Conservation (phyloP, 2,888 invertebrate species). For the Ectropis crepuscularia region DNA sequence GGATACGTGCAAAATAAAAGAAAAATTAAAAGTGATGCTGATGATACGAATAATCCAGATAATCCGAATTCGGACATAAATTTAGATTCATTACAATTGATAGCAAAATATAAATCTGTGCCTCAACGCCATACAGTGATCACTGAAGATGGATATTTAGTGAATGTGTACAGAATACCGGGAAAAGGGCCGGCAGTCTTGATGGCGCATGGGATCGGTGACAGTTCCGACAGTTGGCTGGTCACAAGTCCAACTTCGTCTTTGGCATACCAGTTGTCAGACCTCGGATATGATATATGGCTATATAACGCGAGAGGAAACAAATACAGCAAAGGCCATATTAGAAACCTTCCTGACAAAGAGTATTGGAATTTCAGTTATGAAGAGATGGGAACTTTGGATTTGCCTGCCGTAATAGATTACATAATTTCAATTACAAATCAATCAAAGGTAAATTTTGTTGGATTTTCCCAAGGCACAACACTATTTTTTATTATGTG, state of each 20-base stretch:
- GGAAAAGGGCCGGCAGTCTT: slow-evolving; percentile 67
- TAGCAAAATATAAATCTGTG: slow-evolving; percentile 60
- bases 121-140: slow-evolving; percentile 61
- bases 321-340: slow-evolving; percentile 69
- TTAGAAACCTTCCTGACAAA: slow-evolving; percentile 53
- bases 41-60: slow-evolving; percentile 32
- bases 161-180: slow-evolving; percentile 65
- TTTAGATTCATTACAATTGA: slow-evolving; percentile 66
- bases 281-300: slow-evolving; percentile 73
- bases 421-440: slow-evolving; percentile 60
- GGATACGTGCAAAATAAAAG: slow-evolving; percentile 39
- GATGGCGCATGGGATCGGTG: slow-evolving; percentile 71
- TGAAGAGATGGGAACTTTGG: slow-evolving; percentile 74
- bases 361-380: slow-evolving; percentile 73
- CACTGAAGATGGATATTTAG: slow-evolving; percentile 69
- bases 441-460: slow-evolving; percentile 60
- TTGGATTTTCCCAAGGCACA: slow-evolving; percentile 76
- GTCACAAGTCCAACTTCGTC: slow-evolving; percentile 67
- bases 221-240: slow-evolving; percentile 76
- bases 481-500: slow-evolving; percentile 72
- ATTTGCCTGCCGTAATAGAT: slow-evolving; percentile 70
- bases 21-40: slow-evolving; percentile 33
- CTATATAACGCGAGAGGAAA: slow-evolving; percentile 73
- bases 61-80: slow-evolving; percentile 58
- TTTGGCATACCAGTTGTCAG: slow-evolving; percentile 64